Conservation (phyloP, 2,113 vertebrate genomes). For the Oncorhynchus mykiss region DNA sequence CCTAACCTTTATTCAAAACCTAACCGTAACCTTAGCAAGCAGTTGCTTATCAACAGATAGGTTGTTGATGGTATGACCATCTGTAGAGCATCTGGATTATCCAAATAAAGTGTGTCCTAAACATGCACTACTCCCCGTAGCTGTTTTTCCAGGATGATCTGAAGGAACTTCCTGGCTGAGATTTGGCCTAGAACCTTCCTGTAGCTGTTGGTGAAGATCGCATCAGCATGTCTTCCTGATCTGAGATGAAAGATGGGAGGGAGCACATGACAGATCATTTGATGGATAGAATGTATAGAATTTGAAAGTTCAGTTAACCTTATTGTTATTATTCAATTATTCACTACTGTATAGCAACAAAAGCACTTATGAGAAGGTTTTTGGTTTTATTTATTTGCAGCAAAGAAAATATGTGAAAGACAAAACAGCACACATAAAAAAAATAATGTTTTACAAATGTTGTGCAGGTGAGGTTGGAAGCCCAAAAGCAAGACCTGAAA, state of each 20-base stretch:
- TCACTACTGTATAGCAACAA: background rate
- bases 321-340: background rate
- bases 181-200: slow-evolving; percentile 90
- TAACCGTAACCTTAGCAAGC: too few relatives aligned
- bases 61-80: too few relatives aligned
- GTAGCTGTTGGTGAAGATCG: slow-evolving; percentile 93
- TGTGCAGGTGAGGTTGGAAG: too few relatives aligned
- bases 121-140: slow-evolving; percentile 73
- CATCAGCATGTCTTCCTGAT: slow-evolving; percentile 85
- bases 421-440: too few relatives aligned
- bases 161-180: slow-evolving; percentile 87
- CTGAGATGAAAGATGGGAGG: slow-evolving; percentile 58
- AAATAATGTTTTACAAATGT: too few relatives aligned
- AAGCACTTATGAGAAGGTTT: background rate
- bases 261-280: background rate
- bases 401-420: too few relatives aligned
- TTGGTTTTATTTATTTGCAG: too few relatives aligned
- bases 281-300: background rate
- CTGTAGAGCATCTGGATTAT: too few relatives aligned
- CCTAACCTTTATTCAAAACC: too few relatives aligned
- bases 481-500: too few relatives aligned
- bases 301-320: background rate
- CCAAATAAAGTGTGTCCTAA: too few relatives aligned
- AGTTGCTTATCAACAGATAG: too few relatives aligned
- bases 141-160: slow-evolving; percentile 87